Base-by-base conservation (phyloP, 2,888 invertebrate genomes). In the Elegia similella region DNA sequence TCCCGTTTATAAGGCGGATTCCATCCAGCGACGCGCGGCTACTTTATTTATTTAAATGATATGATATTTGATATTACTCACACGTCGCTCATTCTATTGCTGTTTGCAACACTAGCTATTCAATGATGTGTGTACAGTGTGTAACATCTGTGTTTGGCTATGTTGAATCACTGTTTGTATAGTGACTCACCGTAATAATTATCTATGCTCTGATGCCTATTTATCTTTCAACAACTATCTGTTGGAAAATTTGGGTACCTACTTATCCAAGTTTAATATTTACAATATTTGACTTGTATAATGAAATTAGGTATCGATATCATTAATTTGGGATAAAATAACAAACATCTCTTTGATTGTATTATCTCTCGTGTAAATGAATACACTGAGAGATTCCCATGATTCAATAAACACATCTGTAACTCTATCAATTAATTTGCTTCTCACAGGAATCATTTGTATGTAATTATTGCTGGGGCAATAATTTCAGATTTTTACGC, bases 61-160 rank as follows among this genome's bases (percentile, higher is more conserved):
- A 59, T 58, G 58, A 64, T 63, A 66, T 65, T 50, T 64, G 16
- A 58, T 57, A 62, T 80, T 76, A 80, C 63, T 80, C 81, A 82
- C 73, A 52, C 44, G 34, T 34, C 17, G 16, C 34, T 34, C 34
- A 16, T 34, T 50, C 12, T 16, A 34, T 50, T 16, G 50, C 16
- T 50, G 17, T 32, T 30, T 47, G 34, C 50, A 34, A 50, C 34
- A 50, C 32, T 50, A 48, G 34, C 50, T 69, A 65, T 63, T 68
- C 64, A 65, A 65, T 61, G 61, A 65, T 72, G 66, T 65, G 65
- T 65, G 59, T 73, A 72, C 70, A 71, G 66, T 65, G 65, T 65
- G 59, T 73, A 72, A 70, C 82, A 83, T 82, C 81, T 82, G 82
- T 78, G 73, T 80, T 80, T 79, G 75, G 68, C 67, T 66, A 70